phyloP scores from a whole-genome alignment of 2,797 vertebrate species.

The Chrysocyon brachyurus region DNA sequence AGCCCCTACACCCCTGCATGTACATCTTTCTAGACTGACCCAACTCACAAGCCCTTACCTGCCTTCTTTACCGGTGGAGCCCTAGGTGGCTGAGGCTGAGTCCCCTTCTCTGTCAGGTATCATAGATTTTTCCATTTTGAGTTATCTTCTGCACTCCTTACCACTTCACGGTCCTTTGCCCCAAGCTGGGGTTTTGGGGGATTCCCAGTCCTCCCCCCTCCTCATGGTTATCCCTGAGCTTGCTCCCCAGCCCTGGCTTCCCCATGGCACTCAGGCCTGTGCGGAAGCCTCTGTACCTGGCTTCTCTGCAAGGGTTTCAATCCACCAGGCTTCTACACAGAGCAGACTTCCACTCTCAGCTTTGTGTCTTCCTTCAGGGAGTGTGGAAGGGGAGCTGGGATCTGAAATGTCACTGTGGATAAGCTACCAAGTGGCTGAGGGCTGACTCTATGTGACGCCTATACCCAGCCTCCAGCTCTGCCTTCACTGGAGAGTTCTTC shows the following conservation, averaged over 20 bases:
- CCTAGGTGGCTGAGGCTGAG: not conserved
- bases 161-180: not conserved
- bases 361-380: not conserved
- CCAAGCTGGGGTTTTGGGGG: not conserved
- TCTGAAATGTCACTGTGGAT: not conserved
- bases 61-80: not conserved
- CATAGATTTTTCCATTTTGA: not conserved
- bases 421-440: not conserved
- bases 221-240: not conserved
- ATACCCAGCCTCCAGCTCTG: not conserved
- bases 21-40: not conserved
- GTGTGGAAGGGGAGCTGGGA: not conserved
- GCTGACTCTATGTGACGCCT: not conserved
- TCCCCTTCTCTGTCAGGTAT: not conserved
- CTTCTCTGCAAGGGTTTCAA: not conserved
- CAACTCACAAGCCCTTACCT: not conserved
- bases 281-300: not conserved
- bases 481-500: not conserved
- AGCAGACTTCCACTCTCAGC: not conserved
- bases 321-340: not conserved
- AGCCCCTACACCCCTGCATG: fast-evolving
- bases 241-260: not conserved
- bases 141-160: not conserved
- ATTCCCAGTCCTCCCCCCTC: not conserved
- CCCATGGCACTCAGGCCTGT: not conserved